These are phyloP conservation scores for Apolygus lucorum DNA, from an alignment of 1,140 invertebrate genomes.

Conservation along the genomic window DNA sequence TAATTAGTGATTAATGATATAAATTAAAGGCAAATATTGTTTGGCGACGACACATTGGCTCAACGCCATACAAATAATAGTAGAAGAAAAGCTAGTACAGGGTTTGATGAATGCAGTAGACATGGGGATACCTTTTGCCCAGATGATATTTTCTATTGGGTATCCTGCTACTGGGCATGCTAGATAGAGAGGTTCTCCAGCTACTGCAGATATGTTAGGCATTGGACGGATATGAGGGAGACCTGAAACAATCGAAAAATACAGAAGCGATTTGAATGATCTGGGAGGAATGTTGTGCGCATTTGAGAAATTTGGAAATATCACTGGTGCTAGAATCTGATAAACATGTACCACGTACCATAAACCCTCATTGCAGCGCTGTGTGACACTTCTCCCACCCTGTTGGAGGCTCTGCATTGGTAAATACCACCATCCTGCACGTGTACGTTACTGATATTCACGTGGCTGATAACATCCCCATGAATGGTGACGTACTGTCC, in stretches of 20 bases:
- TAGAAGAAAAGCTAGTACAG: no score
- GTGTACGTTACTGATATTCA: slow-evolving; percentile 47
- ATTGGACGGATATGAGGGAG: slow-evolving; percentile 46
- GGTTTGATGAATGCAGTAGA: no score
- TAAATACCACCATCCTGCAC: slow-evolving; percentile 49
- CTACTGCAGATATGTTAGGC: slow-evolving; percentile 47
- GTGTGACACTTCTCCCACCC: slow-evolving; percentile 43
- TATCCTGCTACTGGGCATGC: slow-evolving; percentile 51
- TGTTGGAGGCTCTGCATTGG: slow-evolving; percentile 45
- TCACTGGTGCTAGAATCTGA: no score
- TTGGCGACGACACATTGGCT: no score
- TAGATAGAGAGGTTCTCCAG: slow-evolving; percentile 44
- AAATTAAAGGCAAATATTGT: no score
- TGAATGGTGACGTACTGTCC: slow-evolving; percentile 73
- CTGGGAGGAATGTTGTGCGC: slow-evolving; percentile 15
- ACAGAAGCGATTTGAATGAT: no score
- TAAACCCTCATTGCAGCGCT: slow-evolving; percentile 44
- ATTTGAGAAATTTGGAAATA: no score
- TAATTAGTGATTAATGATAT: no score
- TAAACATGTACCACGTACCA: no score
- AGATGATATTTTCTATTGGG: slow-evolving; percentile 46
- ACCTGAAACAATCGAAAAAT: slow-evolving; percentile 43
- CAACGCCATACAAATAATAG: no score
- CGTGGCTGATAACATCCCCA: slow-evolving; percentile 79
- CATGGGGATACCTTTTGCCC: slow-evolving; percentile 50